Evolutionary conservation across 2,797 vertebrate genomes (phyloP).

Genomic region (Chanos chanos): DNA sequence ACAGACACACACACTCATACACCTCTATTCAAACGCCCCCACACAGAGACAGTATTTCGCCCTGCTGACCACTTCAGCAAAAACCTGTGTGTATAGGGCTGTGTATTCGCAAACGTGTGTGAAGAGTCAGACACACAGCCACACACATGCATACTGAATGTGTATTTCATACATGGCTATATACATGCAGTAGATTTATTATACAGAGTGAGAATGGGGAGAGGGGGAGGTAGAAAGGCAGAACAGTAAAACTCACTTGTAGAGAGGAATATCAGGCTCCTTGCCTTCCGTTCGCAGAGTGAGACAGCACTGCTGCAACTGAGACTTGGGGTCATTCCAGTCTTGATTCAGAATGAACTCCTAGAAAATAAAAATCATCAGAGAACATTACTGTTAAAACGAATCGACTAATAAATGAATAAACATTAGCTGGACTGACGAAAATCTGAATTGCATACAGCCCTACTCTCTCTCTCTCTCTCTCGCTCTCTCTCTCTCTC

Average conservation of each 20-base stretch:
- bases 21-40: too few relatives aligned
- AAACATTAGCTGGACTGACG: conserved; percentile 5
- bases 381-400: background rate
- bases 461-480: background rate
- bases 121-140: too few relatives aligned
- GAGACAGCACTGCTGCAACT: conserved; percentile 96
- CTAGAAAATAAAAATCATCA: conserved; percentile 58
- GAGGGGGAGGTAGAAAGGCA: too few relatives aligned
- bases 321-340: conserved; percentile 99
- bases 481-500: conserved; percentile 26
- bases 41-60: too few relatives aligned
- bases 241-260: conserved; percentile 80
- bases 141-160: background rate
- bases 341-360: conserved; percentile 99
- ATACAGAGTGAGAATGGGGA: background rate
- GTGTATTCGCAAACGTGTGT: too few relatives aligned
- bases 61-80: too few relatives aligned
- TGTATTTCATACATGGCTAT: too few relatives aligned
- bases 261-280: conserved; percentile 96
- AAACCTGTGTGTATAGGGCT: too few relatives aligned
- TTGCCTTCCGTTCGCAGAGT: conserved; percentile 96
- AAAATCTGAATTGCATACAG: background rate
- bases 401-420: background rate
- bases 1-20: background rate
- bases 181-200: background rate